phyloP scores from a whole-genome alignment of 2,113 vertebrate genomes.

The Crotalus helleri region DNA sequence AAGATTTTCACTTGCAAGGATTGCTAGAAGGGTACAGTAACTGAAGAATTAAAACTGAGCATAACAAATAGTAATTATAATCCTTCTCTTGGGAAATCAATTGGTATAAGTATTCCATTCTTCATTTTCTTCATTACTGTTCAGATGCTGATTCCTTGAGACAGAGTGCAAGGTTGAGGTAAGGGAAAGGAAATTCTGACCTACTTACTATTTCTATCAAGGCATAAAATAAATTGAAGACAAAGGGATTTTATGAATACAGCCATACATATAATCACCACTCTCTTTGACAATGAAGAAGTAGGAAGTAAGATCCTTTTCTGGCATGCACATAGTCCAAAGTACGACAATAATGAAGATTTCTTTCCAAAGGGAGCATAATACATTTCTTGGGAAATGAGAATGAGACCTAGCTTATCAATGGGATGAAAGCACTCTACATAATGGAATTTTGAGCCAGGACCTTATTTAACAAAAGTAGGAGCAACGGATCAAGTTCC shows the following conservation, averaged over 20 bases:
- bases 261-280: neutral
- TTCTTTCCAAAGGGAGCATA: neutral
- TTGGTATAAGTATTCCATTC: neutral
- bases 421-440: neutral
- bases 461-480: neutral
- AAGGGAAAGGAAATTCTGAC: neutral
- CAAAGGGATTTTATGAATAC: neutral
- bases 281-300: constrained; percentile 32
- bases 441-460: neutral
- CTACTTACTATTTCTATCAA: neutral
- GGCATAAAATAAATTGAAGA: neutral
- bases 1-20: constrained; percentile 31
- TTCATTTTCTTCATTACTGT: neutral
- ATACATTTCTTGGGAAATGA: neutral
- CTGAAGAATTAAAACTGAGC: neutral
- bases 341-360: neutral
- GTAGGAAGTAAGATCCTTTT: constrained; percentile 45
- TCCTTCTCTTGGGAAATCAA: fast-evolving
- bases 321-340: constrained; percentile 16
- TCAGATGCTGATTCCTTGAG: neutral
- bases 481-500: neutral
- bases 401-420: neutral
- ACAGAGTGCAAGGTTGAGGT: neutral
- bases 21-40: neutral
- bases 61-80: neutral